Conservation (phyloP, 2,888 invertebrate species). For the Carcina quercana region DNA sequence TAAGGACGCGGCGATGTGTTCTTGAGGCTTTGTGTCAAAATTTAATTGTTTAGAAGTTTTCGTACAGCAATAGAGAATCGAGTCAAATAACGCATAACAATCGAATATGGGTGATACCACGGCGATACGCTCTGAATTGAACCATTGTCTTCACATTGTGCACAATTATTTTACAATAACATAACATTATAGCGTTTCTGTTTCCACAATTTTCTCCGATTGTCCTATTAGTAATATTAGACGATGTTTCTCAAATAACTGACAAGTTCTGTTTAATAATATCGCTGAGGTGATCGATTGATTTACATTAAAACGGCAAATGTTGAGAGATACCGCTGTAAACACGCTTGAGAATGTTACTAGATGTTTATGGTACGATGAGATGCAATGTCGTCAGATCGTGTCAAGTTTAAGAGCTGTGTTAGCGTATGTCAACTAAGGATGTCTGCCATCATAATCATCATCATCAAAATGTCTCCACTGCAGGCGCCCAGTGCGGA, state of each 20-base stretch:
- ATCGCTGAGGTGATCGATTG: conserved; percentile 27
- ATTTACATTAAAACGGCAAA: conserved; percentile 46
- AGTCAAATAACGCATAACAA: no score
- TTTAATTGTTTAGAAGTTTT: no score
- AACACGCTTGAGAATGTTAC: conserved; percentile 18
- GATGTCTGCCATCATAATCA: no score
- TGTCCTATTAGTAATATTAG: conserved; percentile 45
- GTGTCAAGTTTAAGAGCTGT: no score
- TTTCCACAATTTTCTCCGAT: conserved; percentile 30
- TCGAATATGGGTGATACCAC: conserved; percentile 9
- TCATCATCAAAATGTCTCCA: no score
- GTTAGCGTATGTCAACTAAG: no score
- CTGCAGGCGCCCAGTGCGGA: no score
- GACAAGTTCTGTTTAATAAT: conserved; percentile 53
- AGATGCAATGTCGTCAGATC: no score
- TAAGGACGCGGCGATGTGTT: no score
- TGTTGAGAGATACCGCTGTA: conserved; percentile 29
- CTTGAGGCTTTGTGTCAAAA: no score
- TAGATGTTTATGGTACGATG: conserved; percentile 7
- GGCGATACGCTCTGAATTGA: no score
- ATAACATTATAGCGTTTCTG: conserved; percentile 19
- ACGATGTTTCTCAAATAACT: conserved; percentile 53
- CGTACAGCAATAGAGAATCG: no score
- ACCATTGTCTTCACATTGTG: conserved; percentile 37
- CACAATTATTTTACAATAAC: conserved; percentile 30